phyloP scores from a whole-genome alignment of 2,797 vertebrate species.

The Carduelis carduelis region DNA sequence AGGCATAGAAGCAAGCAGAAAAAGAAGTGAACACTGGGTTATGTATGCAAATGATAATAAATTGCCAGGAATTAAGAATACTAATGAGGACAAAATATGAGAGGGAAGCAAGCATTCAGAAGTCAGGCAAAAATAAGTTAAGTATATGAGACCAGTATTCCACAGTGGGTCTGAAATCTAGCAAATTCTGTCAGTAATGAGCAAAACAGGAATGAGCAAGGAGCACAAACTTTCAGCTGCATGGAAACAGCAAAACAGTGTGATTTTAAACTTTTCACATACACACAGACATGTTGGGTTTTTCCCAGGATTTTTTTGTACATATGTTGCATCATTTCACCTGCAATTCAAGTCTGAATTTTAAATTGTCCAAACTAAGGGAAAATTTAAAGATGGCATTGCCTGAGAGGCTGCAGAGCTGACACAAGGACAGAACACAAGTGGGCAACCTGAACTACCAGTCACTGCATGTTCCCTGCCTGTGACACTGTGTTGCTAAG shows the following conservation, averaged over 20 bases:
- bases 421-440: not conserved
- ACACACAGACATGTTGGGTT: fast-evolving
- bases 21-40: not conserved
- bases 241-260: not conserved
- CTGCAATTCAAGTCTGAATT: not conserved
- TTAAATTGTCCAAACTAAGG: not conserved
- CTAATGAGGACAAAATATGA: not conserved
- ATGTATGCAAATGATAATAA: not conserved
- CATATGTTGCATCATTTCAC: not conserved
- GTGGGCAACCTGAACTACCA: not conserved
- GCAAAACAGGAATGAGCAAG: not conserved
- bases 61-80: not conserved
- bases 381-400: not conserved
- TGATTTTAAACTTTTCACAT: not conserved
- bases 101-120: not conserved
- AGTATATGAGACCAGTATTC: not conserved
- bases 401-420: not conserved
- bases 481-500: not conserved
- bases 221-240: not conserved
- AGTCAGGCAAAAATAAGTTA: not conserved
- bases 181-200: not conserved
- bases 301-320: not conserved
- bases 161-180: not conserved
- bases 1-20: not conserved
- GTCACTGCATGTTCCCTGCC: not conserved